phyloP scores from a whole-genome alignment of 2,888 invertebrate genomes.

The Kryphioiulus occultus region DNA sequence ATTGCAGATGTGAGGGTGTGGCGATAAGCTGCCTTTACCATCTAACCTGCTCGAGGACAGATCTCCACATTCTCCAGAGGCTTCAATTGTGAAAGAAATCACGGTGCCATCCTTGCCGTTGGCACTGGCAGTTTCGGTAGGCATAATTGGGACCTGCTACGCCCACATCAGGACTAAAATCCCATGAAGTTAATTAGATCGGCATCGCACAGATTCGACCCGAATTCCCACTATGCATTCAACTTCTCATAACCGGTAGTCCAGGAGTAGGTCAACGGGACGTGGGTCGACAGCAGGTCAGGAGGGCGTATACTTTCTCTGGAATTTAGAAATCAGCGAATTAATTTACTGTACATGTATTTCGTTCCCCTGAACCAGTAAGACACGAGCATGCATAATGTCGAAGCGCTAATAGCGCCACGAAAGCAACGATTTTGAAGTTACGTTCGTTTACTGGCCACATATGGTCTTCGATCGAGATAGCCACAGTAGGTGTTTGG shows the following conservation, averaged over 20 bases:
- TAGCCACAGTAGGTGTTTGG: not conserved
- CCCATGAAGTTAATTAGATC: not conserved
- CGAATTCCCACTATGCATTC: not conserved
- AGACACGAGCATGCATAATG: too few relatives aligned
- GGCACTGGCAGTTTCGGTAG: not conserved
- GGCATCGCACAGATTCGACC: not conserved
- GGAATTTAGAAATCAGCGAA: not conserved
- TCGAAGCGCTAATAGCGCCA: too few relatives aligned
- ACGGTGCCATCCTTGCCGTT: not conserved
- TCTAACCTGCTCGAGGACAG: not conserved
- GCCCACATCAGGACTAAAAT: not conserved
- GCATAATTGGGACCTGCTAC: not conserved
- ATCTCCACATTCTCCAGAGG: not conserved
- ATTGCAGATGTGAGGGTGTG: not conserved
- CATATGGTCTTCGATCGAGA: not conserved
- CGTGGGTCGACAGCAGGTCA: not conserved
- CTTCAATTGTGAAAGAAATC: not conserved
- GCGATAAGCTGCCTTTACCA: not conserved
- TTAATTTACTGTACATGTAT: too few relatives aligned
- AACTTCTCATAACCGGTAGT: not conserved
- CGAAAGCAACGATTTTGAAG: too few relatives aligned
- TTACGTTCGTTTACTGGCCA: not conserved
- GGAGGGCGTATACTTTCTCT: not conserved
- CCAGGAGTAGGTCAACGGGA: not conserved
- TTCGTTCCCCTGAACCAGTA: too few relatives aligned